A percentile compares a stretch with the other conserved stretches of the same genome.
These are phyloP conservation scores for Philotrypesis tridentata DNA, from an alignment of 1,140 invertebrate species.

Conservation along the genomic window DNA sequence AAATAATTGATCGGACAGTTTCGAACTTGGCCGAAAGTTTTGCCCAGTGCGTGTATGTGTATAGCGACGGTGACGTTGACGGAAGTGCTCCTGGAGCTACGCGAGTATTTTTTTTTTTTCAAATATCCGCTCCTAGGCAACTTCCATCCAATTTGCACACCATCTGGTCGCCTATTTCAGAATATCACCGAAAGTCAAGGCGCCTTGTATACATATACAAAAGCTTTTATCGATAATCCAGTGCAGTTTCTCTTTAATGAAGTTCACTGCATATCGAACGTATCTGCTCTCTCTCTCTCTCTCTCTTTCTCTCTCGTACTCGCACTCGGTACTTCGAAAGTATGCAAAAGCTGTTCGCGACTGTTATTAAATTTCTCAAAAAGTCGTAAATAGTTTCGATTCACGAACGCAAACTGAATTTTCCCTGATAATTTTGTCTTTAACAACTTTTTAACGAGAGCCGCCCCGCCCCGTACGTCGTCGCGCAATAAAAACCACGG, in stretches of 20 bases:
- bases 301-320: background rate
- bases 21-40: background rate
- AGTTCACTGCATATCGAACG: background rate
- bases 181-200: background rate
- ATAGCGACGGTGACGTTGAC: background rate
- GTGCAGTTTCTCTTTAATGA: constrained; percentile 6
- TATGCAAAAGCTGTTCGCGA: background rate
- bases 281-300: background rate
- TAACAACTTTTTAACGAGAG: background rate
- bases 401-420: background rate
- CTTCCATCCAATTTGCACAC: background rate
- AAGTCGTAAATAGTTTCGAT: background rate
- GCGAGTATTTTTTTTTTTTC: background rate
- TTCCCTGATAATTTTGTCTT: background rate
- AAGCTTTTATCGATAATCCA: background rate
- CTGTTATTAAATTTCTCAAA: constrained; percentile 13
- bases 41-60: no score
- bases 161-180: background rate
- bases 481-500: background rate
- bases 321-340: background rate
- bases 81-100: background rate
- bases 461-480: no score
- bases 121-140: background rate
- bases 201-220: background rate
- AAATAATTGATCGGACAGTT: constrained; percentile 16